Evolutionary conservation across 2,797 vertebrate genomes (phyloP).

Genomic region (Siniperca scherzeri): DNA sequence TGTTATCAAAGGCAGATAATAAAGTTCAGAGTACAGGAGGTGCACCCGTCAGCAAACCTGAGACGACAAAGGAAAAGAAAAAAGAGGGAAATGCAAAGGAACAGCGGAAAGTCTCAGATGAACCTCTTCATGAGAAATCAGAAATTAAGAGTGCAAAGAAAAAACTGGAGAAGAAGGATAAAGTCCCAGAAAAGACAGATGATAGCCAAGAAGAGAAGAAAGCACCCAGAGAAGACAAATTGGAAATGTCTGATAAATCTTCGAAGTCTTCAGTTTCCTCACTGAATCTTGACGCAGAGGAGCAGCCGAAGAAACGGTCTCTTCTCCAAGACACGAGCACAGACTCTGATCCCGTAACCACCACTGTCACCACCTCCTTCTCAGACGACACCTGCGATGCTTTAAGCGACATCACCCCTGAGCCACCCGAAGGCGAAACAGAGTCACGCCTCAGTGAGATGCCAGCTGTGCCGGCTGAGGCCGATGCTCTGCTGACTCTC

Average conservation of each 20-base stretch:
- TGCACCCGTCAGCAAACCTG: constrained; percentile 74
- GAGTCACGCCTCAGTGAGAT: constrained; percentile 54
- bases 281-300: constrained; percentile 43
- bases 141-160: constrained; percentile 79
- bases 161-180: constrained; percentile 84
- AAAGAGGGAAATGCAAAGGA: constrained; percentile 86
- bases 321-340: constrained; percentile 65
- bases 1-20: constrained; percentile 84
- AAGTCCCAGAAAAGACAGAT: constrained; percentile 78
- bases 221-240: constrained; percentile 56
- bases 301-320: constrained; percentile 33
- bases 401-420: constrained; percentile 84
- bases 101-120: constrained; percentile 85
- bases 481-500: constrained; percentile 83
- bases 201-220: constrained; percentile 71
- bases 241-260: constrained; percentile 66
- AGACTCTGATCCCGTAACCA: constrained; percentile 62
- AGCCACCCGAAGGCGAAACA: constrained; percentile 73
- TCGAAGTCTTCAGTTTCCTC: constrained; percentile 46
- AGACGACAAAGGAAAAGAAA: constrained; percentile 86
- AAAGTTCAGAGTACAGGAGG: constrained; percentile 80
- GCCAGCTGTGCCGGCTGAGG: constrained; percentile 70
- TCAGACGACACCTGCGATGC: constrained; percentile 82
- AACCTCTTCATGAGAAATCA: constrained; percentile 71
- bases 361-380: constrained; percentile 53